phyloP scores from a whole-genome alignment of 2,888 invertebrate genomes.

The Rugalucina vietnamica region DNA sequence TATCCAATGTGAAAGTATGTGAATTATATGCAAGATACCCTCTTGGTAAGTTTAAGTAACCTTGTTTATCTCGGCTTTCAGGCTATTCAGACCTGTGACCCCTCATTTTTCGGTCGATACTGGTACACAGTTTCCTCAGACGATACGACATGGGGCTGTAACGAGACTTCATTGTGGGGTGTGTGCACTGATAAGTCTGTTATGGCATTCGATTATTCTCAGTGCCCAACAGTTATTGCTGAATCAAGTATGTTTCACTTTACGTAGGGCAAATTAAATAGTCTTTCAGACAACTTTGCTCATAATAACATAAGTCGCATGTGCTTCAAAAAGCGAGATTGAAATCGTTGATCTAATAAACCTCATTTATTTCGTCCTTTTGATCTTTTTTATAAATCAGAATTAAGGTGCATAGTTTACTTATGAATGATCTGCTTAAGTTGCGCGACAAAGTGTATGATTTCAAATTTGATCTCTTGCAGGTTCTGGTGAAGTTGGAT shows the following conservation, averaged over 20 bases:
- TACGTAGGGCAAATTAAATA: too few species aligned
- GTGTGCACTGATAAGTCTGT: slow-evolving; percentile 61
- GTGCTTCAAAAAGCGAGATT: too few species aligned
- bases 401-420: neutral
- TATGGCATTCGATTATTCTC: slow-evolving; percentile 66
- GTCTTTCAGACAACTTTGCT: too few species aligned
- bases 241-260: slow-evolving; percentile 67
- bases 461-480: neutral
- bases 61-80: slow-evolving; percentile 15
- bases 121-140: slow-evolving; percentile 37
- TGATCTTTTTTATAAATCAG: too few species aligned
- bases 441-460: too few species aligned
- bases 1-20: too few species aligned
- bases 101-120: slow-evolving; percentile 47
- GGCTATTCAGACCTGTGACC: slow-evolving; percentile 41
- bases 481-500: slow-evolving; percentile 65
- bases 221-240: slow-evolving; percentile 58
- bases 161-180: slow-evolving; percentile 56
- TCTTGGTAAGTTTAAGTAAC: too few species aligned
- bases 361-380: too few species aligned
- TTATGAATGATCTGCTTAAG: neutral
- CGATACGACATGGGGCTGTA: slow-evolving; percentile 25
- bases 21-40: too few species aligned
- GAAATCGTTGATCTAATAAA: too few species aligned
- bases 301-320: too few species aligned